Base-by-base conservation (phyloP, 1,140 invertebrate species). In the Cotesia vestalis region DNA sequence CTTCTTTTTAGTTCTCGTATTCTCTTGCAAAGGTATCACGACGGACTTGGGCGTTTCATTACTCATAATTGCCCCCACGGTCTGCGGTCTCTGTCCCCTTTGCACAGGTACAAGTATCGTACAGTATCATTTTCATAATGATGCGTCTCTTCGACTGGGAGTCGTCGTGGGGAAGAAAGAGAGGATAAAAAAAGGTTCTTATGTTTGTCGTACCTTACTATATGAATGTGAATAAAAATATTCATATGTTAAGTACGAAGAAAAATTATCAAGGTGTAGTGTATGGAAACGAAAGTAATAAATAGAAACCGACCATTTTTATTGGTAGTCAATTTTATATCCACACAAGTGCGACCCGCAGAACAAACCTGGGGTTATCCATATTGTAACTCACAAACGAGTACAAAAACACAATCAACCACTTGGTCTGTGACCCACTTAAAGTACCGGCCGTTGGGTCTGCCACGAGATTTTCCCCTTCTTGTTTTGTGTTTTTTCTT, bases 51-150 rank as follows among this genome's bases (percentile, higher is more conserved):
- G 76, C 83, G 85, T 86, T 85, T 86, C 81, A 86, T 85, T 85
- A 85, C 77, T 79, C 79, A 79, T 85, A 85, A 85, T 84, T 85
- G 80, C 80, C 40, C 40, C 40, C 80, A 82, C 79, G 82, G 85
- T 84, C 79, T 86, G 80, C 81, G 83, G 84, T 85, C 80, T 82
- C 79, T 83, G 80, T 78, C 76, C 74, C 36, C 69, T 66, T 63
- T 66, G 34, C 5, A 40, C 9, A 52, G 34, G 6, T 38, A 38
- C 71, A 66, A 72, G 46, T 78, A 78, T 81, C 79, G 78, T 80
- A 84, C 79, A 82, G 85, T 86, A 85, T 86, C 82, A 86, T 86
- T 86, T 86, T 85, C 84, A 82, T 86, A 86, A 85, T 86, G 77
- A 86, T 76, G 78, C 80, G 72, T 77, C 77, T 76, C 75, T 70